Conservation (phyloP, 2,113 vertebrate species). For the Phalacrocorax carbo region DNA sequence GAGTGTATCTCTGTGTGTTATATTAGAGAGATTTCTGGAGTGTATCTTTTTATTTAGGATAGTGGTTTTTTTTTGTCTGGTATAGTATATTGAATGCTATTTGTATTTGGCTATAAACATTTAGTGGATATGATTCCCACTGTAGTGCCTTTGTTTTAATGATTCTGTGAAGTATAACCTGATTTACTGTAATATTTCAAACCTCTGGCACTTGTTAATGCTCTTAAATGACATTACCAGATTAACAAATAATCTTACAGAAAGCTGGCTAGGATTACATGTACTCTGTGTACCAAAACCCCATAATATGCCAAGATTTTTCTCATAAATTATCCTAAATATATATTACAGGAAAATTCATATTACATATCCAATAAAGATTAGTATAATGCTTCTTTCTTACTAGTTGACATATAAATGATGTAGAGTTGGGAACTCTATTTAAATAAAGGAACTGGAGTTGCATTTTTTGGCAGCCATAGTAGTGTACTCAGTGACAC, state of each 20-base stretch:
- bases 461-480: background rate
- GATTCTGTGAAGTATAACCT: background rate
- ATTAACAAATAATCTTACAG: background rate
- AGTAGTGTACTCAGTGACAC: accelerated
- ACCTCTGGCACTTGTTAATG: background rate
- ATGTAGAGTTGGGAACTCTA: background rate
- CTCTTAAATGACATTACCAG: background rate
- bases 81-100: background rate
- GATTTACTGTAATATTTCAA: background rate
- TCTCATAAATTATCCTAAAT: background rate
- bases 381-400: background rate
- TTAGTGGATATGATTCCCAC: background rate
- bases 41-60: background rate
- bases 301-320: background rate
- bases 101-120: background rate
- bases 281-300: background rate
- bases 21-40: background rate
- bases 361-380: background rate
- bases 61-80: background rate
- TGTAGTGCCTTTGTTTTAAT: background rate
- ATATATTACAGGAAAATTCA: background rate
- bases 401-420: background rate
- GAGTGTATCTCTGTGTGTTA: background rate
- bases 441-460: background rate
- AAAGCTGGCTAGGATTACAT: background rate